Conservation (phyloP, 2,888 invertebrate species). For the Kryphioiulus occultus region DNA sequence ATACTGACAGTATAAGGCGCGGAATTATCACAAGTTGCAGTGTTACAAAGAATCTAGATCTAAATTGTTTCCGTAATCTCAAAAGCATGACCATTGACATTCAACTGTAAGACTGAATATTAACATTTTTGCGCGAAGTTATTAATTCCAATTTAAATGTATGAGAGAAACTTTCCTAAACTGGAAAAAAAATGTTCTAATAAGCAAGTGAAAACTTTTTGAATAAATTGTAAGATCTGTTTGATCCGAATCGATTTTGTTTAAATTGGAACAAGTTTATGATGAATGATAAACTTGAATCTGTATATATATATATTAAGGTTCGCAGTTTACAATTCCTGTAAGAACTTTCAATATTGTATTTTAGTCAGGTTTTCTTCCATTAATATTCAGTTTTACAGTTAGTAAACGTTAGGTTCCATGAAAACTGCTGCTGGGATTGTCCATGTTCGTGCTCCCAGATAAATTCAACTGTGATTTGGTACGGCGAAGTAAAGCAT, state of each 20-base stretch:
- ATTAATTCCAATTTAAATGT: too few species aligned
- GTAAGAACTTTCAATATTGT: too few species aligned
- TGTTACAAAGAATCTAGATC: background rate
- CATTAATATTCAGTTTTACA: background rate
- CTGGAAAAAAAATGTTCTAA: too few species aligned
- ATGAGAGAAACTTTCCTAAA: too few species aligned
- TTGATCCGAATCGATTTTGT: too few species aligned
- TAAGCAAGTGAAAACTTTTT: too few species aligned
- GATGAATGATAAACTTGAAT: too few species aligned
- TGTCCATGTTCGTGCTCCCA: background rate
- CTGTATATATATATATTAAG: too few species aligned
- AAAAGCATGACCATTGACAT: background rate
- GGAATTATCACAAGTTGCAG: background rate
- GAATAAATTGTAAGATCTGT: too few species aligned
- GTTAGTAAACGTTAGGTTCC: background rate
- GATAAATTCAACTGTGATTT: background rate
- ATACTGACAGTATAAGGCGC: background rate
- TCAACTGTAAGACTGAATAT: background rate
- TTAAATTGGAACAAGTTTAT: too few species aligned
- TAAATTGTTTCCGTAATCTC: background rate
- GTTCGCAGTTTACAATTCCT: too few species aligned
- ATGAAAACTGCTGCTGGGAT: background rate
- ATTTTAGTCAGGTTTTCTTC: background rate
- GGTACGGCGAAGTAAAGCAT: background rate
- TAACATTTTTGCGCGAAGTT: background rate